A percentile compares a stretch with the other conserved stretches of the same genome.
Conservation (phyloP, 2,797 vertebrate species). For the Acanthiza pusilla region DNA sequence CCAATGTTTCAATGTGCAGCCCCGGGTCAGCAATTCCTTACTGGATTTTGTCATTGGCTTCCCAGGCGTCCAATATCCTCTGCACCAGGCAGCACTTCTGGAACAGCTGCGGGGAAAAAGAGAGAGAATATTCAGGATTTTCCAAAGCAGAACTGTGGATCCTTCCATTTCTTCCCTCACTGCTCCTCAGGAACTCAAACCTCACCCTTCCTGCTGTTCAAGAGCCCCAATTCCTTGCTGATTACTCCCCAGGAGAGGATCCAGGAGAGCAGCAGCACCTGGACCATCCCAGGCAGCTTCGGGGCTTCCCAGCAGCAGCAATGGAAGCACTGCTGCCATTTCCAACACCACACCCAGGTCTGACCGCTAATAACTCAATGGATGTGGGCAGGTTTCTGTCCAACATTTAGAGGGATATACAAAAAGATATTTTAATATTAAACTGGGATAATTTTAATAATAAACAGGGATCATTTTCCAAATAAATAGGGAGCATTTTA, state of each 20-base stretch:
- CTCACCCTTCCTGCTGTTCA: neutral
- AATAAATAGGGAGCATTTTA: neutral
- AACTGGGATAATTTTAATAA: too few relatives aligned
- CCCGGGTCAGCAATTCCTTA: constrained; percentile 58
- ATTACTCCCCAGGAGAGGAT: neutral
- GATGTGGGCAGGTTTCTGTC: accelerated
- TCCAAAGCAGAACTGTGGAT: accelerated
- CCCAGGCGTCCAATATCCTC: constrained; percentile 95
- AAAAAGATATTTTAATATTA: neutral
- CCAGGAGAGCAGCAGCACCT: neutral
- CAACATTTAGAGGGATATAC: neutral
- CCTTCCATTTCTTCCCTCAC: neutral
- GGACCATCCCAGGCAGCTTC: neutral
- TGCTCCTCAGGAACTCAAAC: neutral
- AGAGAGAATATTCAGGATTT: neutral
- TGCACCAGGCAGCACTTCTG: constrained; percentile 93
- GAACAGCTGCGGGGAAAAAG: constrained; percentile 80
- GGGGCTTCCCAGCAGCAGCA: neutral
- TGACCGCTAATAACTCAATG: neutral
- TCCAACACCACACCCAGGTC: accelerated
- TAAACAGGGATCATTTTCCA: too few relatives aligned
- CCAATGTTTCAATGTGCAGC: accelerated
- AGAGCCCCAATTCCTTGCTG: neutral
- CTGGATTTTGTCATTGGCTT: constrained; percentile 95
- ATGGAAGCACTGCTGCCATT: accelerated